Evolutionary conservation across 2,113 vertebrate genomes (phyloP).

Genomic region (Lampris incognitus): DNA sequence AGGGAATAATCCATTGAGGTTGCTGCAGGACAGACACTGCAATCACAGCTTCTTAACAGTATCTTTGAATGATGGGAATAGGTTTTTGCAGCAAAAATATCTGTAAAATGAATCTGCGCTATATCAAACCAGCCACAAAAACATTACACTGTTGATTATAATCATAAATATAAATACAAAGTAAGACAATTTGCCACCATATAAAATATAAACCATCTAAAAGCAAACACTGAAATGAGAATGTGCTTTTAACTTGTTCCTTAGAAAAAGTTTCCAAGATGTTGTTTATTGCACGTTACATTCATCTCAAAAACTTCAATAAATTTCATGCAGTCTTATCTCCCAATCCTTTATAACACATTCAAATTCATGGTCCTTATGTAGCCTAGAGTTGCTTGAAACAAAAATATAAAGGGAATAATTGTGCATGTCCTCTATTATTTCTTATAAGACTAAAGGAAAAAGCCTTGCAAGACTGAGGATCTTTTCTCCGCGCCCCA

Average conservation of each 20-base stretch:
- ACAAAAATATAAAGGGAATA: conserved; percentile 11
- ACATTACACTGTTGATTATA: background rate
- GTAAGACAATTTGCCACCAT: background rate
- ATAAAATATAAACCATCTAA: background rate
- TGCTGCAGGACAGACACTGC: conserved; percentile 14
- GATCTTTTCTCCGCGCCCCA: conserved; percentile 67
- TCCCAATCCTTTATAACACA: conserved; percentile 13
- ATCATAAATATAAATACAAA: conserved; percentile 1
- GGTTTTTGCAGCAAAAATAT: background rate
- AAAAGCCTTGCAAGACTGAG: conserved; percentile 50
- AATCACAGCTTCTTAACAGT: background rate
- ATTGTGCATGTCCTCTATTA: conserved; percentile 34
- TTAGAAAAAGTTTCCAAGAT: conserved; percentile 3
- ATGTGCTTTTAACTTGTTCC: background rate
- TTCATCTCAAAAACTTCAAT: conserved; percentile 23
- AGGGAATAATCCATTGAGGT: conserved; percentile 15
- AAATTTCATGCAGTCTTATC: conserved; percentile 33
- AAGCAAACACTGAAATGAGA: background rate
- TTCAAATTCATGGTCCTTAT: background rate
- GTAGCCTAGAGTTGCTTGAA: conserved; percentile 27
- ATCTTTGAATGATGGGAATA: conserved; percentile 8
- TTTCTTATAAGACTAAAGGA: conserved; percentile 44
- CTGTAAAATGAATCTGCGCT: background rate
- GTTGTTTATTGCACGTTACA: conserved; percentile 8
- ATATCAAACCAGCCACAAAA: background rate